These are phyloP conservation scores for Malacoctenus gilli DNA, from an alignment of 2,797 vertebrate genomes.

Conservation along the genomic window DNA sequence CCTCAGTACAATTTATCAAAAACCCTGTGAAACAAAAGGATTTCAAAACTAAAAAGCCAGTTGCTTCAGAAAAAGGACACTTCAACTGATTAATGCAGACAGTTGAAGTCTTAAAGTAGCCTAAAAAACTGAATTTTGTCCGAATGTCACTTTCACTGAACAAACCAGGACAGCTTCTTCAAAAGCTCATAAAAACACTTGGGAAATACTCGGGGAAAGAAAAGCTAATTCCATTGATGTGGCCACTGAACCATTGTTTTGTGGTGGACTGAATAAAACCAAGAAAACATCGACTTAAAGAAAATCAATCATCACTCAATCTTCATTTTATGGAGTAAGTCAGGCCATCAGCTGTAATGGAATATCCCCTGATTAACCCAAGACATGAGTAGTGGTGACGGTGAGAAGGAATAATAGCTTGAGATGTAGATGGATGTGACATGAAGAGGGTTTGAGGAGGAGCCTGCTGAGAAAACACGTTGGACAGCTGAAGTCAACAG, in stretches of 20 bases:
- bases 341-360: background rate
- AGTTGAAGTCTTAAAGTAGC: background rate
- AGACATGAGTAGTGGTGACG: background rate
- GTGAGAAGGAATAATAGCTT: background rate
- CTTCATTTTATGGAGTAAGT: background rate
- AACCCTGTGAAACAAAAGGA: background rate
- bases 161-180: background rate
- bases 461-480: no score
- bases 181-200: background rate
- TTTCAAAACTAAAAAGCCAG: background rate
- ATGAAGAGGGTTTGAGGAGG: background rate
- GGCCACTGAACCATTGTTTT: background rate
- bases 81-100: background rate
- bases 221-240: background rate
- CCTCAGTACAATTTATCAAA: background rate
- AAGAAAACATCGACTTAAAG: background rate
- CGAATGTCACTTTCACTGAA: background rate
- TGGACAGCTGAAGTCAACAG: constrained; percentile 9
- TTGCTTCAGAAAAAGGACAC: background rate
- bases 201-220: background rate
- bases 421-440: background rate
- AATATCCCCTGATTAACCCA: background rate
- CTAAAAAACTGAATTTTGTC: background rate
- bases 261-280: no score
- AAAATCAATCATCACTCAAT: background rate